Evolutionary conservation across 2,113 vertebrate species (phyloP), one percentile per base, ranked within the genome.

Genomic region (Columba livia): DNA sequence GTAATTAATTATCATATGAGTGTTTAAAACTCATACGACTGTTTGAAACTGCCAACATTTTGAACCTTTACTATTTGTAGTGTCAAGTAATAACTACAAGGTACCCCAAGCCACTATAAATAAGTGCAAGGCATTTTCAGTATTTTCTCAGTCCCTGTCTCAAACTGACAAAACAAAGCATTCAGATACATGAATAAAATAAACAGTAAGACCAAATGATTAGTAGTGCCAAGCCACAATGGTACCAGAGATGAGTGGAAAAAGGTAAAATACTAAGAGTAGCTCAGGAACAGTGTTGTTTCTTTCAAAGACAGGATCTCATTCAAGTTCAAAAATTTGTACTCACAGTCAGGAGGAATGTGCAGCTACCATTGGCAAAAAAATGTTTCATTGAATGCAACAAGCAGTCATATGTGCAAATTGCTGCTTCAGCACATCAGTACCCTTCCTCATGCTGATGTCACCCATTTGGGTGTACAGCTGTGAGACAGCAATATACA

Each of bases 11-110:
- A 69, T 15, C 75, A 5, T 56, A 70, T 1, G 0, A 32, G 36
- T 12, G 15, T 54, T 86, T 77, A 67, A 94, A 92, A 89, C 19
- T 64, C n/a, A 15, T 47, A 54, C 1, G 1, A 87, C 25, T 62
- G 24, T 62, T 61, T 85, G 84, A 95, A 90, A 72, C 19, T 69
- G 72, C 10, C 48, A 93, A 57, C 32, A 50, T 20, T 87, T 93
- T 44, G 56, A 87, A 79, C 5, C 5, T 87, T 51, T 60, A 47
- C 14, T 78, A 36, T 71, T 88, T 88, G 44, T 17, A 91, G 42
- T 15, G 53, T 82, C 93, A 85, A 73, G 14, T 72, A 83, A 48
- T 40, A 90, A 70, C 25, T 65, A 48, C 44, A 51, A 70, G 89
- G 20, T 70, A 77, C 47, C 44, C 53, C 42, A 77, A 53, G 58